Percentiles rank a stretch among this genome's conserved stretches.
Evolutionary conservation across 2,797 vertebrate genomes (phyloP).

Genomic region (Columba guinea): DNA sequence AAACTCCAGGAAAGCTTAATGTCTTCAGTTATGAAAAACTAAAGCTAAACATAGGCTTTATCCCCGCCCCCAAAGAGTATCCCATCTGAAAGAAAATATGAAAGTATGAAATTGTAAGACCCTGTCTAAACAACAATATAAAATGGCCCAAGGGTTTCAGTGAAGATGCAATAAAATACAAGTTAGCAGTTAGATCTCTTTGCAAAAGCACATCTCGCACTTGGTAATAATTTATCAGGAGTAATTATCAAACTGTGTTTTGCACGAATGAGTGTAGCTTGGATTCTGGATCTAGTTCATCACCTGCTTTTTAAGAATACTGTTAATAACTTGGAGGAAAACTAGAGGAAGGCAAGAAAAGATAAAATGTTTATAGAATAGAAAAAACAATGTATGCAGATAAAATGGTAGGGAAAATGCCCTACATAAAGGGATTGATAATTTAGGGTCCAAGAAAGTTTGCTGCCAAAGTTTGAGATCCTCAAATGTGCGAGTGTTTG

Average conservation of each 20-base stretch:
- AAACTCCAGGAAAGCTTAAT: not conserved
- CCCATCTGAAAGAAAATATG: not conserved
- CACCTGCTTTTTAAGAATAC: not conserved
- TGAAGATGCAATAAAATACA: not conserved
- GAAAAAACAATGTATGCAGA: not conserved
- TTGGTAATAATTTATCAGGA: not conserved
- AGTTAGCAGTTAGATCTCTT: not conserved
- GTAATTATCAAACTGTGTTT: not conserved
- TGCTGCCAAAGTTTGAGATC: not conserved
- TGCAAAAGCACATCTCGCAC: not conserved
- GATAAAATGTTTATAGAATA: not conserved
- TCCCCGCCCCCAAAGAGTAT: accelerated
- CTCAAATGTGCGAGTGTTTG: not conserved
- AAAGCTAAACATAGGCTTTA: not conserved
- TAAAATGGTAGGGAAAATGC: not conserved
- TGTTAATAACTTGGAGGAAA: not conserved
- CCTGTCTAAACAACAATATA: not conserved
- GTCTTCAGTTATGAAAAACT: not conserved
- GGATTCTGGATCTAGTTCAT: not conserved
- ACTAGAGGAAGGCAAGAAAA: not conserved
- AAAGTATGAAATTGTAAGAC: not conserved
- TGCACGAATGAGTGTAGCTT: not conserved
- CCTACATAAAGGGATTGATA: not conserved
- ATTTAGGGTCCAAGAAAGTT: not conserved
- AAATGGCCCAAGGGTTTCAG: not conserved